phyloP scores from a whole-genome alignment of 1,140 invertebrate species.

The Calycopis cecrops region DNA sequence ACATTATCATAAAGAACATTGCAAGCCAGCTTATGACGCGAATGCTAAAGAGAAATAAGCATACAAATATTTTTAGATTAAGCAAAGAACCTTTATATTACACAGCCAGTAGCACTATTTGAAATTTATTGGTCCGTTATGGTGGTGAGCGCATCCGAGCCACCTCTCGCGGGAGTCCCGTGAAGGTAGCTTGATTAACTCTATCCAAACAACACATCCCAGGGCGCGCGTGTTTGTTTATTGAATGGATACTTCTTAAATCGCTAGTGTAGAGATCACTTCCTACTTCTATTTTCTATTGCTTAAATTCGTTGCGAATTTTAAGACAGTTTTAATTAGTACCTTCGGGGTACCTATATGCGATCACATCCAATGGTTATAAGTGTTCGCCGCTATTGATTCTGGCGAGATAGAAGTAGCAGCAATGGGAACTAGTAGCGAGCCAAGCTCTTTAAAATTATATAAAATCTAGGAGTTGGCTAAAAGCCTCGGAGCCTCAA shows the following conservation, averaged over 20 bases:
- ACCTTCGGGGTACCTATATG: too few relatives aligned
- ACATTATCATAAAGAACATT: not conserved
- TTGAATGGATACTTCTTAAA: conserved; percentile 4
- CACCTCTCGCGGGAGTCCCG: conserved; percentile 26
- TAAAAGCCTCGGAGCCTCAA: too few relatives aligned
- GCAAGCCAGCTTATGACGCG: not conserved
- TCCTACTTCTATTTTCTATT: too few relatives aligned
- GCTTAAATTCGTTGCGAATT: too few relatives aligned
- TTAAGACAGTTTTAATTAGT: too few relatives aligned
- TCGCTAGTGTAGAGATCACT: not conserved
- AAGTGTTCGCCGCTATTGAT: too few relatives aligned
- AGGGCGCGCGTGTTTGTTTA: conserved; percentile 2
- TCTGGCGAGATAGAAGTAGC: too few relatives aligned
- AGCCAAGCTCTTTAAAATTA: too few relatives aligned
- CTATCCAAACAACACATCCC: not conserved
- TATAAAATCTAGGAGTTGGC: too few relatives aligned
- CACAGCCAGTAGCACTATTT: conserved; percentile 52
- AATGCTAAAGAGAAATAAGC: conserved; percentile 2
- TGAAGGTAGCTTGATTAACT: conserved; percentile 17
- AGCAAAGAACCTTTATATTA: conserved; percentile 50
- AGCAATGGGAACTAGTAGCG: too few relatives aligned
- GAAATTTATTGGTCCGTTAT: conserved; percentile 58
- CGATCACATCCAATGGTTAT: too few relatives aligned
- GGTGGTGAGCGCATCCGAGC: conserved; percentile 47
- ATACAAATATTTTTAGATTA: conserved; percentile 55